Conservation (phyloP, 2,888 invertebrate genomes). For the Amblyjoppa proteus region DNA sequence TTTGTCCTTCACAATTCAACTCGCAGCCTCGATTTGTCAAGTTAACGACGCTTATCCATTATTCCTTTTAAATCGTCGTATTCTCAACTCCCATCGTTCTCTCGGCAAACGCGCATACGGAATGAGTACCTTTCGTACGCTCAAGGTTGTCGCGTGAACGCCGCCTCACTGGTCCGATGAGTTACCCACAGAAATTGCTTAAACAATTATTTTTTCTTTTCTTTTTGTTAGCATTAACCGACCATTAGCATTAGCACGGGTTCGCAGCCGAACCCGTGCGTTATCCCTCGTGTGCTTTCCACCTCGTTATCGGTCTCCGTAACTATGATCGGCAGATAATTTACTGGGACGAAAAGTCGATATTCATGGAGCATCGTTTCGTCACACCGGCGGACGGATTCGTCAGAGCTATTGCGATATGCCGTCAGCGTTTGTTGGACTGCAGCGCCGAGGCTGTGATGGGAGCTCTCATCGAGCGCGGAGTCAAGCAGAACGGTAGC, state of each 20-base stretch:
- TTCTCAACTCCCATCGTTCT: neutral
- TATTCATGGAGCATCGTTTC: constrained; percentile 94
- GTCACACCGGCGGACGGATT: constrained; percentile 90
- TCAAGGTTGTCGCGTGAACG: constrained; percentile 34
- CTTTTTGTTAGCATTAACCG: constrained; percentile 60
- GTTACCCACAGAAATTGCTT: constrained; percentile 22
- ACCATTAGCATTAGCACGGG: constrained; percentile 64
- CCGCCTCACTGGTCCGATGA: neutral
- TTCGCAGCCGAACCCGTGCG: neutral
- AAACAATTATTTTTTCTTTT: constrained; percentile 43
- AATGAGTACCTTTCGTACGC: constrained; percentile 24
- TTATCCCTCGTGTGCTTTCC: neutral
- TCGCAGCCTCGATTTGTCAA: constrained; percentile 1
- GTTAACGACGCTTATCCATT: constrained; percentile 16
- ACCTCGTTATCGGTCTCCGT: neutral
- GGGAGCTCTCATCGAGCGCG: constrained; percentile 83
- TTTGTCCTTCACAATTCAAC: neutral
- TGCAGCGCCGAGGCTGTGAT: constrained; percentile 85
- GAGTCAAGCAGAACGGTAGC: constrained; percentile 80
- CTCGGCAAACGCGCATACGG: neutral
- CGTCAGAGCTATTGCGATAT: constrained; percentile 86
- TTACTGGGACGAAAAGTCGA: constrained; percentile 93
- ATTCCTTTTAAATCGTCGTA: constrained; percentile 4
- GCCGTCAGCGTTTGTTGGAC: constrained; percentile 84
- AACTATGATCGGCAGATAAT: constrained; percentile 87